phyloP scores from a whole-genome alignment of 2,113 vertebrate species.

The Oreotrochilus melanogaster region DNA sequence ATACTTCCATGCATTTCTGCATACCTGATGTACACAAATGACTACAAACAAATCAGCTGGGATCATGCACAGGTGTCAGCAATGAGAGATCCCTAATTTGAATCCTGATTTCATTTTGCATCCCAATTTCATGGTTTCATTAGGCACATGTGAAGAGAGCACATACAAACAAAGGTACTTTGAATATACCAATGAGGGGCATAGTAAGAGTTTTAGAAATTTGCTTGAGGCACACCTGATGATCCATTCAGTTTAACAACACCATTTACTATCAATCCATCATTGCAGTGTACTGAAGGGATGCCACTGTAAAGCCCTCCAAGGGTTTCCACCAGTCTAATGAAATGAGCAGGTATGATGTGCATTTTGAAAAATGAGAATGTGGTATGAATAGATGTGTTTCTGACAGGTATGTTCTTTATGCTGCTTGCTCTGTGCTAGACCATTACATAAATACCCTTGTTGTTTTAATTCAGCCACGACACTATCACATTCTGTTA shows the following conservation, averaged over 20 bases:
- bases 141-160: background rate
- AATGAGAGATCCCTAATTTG: background rate
- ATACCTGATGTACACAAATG: background rate
- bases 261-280: constrained; percentile 33
- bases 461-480: constrained; percentile 8
- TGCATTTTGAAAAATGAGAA: background rate
- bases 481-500: background rate
- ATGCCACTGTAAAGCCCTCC: background rate
- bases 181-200: background rate
- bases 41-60: background rate
- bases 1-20: background rate
- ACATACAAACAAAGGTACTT: background rate
- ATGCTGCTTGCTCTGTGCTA: background rate
- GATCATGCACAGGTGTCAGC: rapidly evolving
- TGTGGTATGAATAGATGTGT: background rate
- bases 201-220: background rate
- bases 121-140: background rate
- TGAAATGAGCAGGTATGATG: background rate
- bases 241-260: constrained; percentile 9
- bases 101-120: background rate
- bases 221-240: background rate
- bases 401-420: background rate
- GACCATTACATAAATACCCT: background rate
- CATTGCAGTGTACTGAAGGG: constrained; percentile 3
- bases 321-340: background rate